These are phyloP conservation scores for Pavo muticus DNA, from an alignment of 2,113 vertebrate species.

Conservation along the genomic window DNA sequence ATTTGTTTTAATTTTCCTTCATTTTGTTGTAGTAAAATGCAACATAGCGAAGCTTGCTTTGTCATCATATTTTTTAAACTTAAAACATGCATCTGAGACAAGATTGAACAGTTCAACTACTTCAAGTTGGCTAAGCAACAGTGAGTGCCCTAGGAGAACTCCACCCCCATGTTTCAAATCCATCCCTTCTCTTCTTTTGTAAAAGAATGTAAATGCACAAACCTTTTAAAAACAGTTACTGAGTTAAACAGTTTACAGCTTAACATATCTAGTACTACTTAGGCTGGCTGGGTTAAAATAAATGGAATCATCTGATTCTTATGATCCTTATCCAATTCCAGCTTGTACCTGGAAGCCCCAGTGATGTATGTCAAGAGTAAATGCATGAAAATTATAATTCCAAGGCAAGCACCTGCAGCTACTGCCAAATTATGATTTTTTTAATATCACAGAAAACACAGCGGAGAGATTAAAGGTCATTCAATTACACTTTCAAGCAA, in stretches of 20 bases:
- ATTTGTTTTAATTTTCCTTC: not conserved
- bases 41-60: not conserved
- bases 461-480: not conserved
- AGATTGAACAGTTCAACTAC: not conserved
- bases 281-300: not conserved
- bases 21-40: not conserved
- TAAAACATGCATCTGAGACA: not conserved
- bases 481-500: slow-evolving; percentile 9
- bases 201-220: not conserved
- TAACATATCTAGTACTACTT: not conserved
- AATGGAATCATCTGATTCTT: not conserved
- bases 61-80: not conserved
- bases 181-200: not conserved
- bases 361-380: not conserved
- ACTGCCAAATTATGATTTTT: not conserved
- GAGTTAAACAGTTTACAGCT: not conserved
- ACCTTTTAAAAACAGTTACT: not conserved
- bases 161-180: not conserved
- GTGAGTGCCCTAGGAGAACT: not conserved
- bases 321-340: not conserved
- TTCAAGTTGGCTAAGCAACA: not conserved
- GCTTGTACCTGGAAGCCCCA: not conserved
- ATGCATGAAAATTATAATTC: not conserved
- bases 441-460: slow-evolving; percentile 1
- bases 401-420: not conserved